A percentile compares a stretch with the other conserved stretches of the same genome.
Conservation (phyloP, 2,888 invertebrate species). For the Agrochola litura region DNA sequence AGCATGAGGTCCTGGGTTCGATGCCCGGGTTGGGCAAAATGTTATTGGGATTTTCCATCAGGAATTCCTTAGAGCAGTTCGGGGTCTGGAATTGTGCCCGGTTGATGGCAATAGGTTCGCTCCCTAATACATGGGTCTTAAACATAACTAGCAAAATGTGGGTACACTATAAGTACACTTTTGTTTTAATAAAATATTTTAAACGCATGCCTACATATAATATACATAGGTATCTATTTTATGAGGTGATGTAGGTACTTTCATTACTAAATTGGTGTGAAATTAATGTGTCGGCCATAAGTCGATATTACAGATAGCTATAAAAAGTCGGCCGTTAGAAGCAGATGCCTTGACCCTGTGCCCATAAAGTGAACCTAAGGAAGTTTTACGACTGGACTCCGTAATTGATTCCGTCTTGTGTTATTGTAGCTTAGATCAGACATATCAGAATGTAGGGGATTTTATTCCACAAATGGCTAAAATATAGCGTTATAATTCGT, state of each 20-base stretch:
- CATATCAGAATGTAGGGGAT: conserved; percentile 4
- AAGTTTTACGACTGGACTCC: conserved; percentile 72
- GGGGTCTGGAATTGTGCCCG: background rate
- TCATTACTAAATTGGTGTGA: conserved; percentile 28
- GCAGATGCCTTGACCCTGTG: conserved; percentile 74
- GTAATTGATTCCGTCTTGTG: conserved; percentile 73
- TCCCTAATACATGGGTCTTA: background rate
- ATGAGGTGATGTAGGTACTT: background rate
- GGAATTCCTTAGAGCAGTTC: background rate
- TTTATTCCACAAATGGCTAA: background rate
- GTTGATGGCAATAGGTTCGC: background rate
- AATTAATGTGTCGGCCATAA: conserved; percentile 69
- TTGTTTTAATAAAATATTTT: background rate
- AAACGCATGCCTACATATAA: background rate
- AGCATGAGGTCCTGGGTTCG: no score
- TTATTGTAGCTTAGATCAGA: conserved; percentile 61
- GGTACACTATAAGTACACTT: background rate
- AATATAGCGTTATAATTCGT: background rate
- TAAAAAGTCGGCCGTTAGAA: conserved; percentile 72
- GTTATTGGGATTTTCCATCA: background rate
- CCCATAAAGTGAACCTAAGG: conserved; percentile 74
- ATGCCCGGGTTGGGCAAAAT: background rate
- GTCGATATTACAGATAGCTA: conserved; percentile 74
- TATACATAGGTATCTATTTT: background rate
- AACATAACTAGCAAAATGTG: background rate